These are phyloP conservation scores for Bovichtus diacanthus DNA, from an alignment of 2,797 vertebrate genomes.

Conservation along the genomic window DNA sequence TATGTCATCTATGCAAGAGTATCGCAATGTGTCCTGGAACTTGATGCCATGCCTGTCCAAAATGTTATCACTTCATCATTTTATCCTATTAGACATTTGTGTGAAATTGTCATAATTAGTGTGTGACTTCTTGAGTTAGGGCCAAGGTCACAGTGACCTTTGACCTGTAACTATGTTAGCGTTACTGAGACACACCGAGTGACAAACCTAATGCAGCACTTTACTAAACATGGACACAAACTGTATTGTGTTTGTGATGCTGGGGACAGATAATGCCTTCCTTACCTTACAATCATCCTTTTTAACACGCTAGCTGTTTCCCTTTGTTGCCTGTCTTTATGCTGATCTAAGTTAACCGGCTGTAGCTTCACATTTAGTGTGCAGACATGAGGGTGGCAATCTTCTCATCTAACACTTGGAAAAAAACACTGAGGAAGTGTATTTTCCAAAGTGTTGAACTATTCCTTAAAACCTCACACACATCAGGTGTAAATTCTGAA, in stretches of 20 bases:
- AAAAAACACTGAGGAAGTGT: not conserved
- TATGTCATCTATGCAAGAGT: not conserved
- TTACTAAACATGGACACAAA: not conserved
- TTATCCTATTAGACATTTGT: too few species aligned
- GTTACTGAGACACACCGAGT: not conserved
- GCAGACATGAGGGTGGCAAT: too few species aligned
- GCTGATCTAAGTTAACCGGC: not conserved
- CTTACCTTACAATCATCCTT: too few species aligned
- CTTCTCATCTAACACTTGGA: not conserved
- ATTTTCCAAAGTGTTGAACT: not conserved
- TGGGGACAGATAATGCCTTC: too few species aligned
- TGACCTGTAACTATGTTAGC: not conserved
- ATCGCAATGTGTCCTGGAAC: not conserved
- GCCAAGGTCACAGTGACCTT: too few species aligned
- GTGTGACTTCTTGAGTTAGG: too few species aligned
- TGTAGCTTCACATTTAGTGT: constrained; percentile 3
- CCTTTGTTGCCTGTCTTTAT: too few species aligned
- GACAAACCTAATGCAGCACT: too few species aligned
- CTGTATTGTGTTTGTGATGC: not conserved
- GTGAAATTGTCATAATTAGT: too few species aligned
- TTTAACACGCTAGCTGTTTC: not conserved
- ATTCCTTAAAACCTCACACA: not conserved
- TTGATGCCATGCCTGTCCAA: too few species aligned
- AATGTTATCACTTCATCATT: too few species aligned
- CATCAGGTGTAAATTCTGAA: not conserved